Evolutionary conservation across 2,888 invertebrate species (phyloP), one percentile per base, ranked within the genome.

Genomic region (Plebejus argus): DNA sequence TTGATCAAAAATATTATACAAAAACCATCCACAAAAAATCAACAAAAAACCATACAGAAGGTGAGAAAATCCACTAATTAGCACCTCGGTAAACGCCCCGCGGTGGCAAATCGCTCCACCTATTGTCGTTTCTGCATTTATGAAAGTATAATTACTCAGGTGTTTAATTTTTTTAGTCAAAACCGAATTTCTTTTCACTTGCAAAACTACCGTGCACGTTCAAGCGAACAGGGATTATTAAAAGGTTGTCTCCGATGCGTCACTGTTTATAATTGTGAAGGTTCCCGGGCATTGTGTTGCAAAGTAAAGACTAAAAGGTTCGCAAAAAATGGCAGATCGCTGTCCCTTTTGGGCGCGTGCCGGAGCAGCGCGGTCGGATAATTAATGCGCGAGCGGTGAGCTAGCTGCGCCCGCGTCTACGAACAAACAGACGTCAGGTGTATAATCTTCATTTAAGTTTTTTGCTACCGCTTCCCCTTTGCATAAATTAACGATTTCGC

Each of bases 11-110:
- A 66, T 66, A 66, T 66, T 76, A 20, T 72, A 76, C 79, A 81
- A 79, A 80, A 79, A 77, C 35, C 76, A n/a, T n/a, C 49, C 56
- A 77, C 74, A 78, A 76, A 79, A 76, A 81, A 76, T 78, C 81
- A 79, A 78, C 80, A 84, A 84, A 89, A 88, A 82, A 82, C 82
- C 81, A 79, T 78, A 76, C 77, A 81, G 83, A 88, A 93, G 93
- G 93, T 94, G 93, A 93, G 93, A 94, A 93, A 92, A 89, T 91
- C 89, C 83, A 85, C 86, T 93, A 93, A 93, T 94, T 92, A 93
- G 86, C 89, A 89, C 88, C 84, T 87, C 82, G 85, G 83, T 76
- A 74, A 82, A 82, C 88, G 86, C 88, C 88, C 91, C 82, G 82
- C 85, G 82, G 88, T 83, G 85, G 86, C 85, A 76, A 83, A 85